These are phyloP conservation scores for Chiloscyllium punctatum DNA, from an alignment of 2,797 vertebrate genomes.

Conservation along the genomic window DNA sequence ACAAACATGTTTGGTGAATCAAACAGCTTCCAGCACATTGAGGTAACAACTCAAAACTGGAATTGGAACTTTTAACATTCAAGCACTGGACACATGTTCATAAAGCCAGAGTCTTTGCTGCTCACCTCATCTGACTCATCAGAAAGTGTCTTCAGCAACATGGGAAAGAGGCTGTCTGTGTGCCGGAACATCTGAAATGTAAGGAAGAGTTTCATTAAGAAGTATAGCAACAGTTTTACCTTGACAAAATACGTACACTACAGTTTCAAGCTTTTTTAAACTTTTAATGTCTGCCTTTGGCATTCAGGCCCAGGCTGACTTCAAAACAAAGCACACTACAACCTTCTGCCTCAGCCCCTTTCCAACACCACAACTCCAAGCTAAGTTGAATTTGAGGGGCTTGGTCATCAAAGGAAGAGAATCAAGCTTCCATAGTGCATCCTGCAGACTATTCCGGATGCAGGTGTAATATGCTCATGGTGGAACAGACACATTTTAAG, in stretches of 20 bases:
- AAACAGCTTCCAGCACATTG: neutral
- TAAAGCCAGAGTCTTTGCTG: too few relatives aligned
- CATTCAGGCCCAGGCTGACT: neutral
- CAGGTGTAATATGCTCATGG: neutral
- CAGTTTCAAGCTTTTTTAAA: neutral
- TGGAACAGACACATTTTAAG: neutral
- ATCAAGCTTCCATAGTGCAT: neutral
- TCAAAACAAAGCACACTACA: neutral
- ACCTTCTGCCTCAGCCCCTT: too few relatives aligned
- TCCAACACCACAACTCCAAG: neutral
- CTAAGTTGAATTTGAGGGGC: neutral
- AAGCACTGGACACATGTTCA: neutral
- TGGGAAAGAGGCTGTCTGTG: conserved; percentile 91
- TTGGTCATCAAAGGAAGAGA: too few relatives aligned
- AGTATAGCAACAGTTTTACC: neutral
- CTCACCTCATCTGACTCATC: conserved; percentile 92
- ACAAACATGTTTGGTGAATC: too few relatives aligned
- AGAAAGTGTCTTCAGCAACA: conserved; percentile 84
- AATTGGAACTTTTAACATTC: neutral
- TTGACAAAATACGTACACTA: neutral
- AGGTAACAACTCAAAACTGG: neutral
- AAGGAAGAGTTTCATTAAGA: conserved; percentile 36
- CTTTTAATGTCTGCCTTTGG: neutral
- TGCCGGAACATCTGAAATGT: conserved; percentile 86
- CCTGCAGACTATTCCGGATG: neutral